phyloP scores from a whole-genome alignment of 2,797 vertebrate species.

The Gambusia yucatana region DNA sequence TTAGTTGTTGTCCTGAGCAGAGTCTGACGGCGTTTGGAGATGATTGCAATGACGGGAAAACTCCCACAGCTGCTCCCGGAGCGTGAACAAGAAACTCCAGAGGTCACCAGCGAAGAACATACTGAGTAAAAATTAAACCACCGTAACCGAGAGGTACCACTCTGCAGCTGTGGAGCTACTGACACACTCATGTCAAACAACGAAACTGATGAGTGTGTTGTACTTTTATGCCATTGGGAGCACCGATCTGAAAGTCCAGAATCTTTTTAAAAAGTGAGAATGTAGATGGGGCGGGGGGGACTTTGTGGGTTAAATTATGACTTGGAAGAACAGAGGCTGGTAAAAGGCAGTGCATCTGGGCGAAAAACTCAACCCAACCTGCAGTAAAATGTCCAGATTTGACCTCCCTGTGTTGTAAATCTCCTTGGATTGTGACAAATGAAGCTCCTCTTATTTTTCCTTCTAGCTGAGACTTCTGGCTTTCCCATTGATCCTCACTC shows the following conservation, averaged over 20 bases:
- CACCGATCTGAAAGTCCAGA: constrained; percentile 31
- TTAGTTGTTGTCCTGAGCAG: constrained; percentile 59
- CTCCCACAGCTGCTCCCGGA: constrained; percentile 40
- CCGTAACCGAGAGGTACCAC: constrained; percentile 33
- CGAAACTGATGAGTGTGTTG: background rate
- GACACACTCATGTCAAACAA: background rate
- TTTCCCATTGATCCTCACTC: constrained; percentile 77
- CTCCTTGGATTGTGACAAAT: background rate
- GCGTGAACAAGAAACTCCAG: constrained; percentile 5
- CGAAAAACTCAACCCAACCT: constrained; percentile 4
- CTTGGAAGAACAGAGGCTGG: constrained; percentile 9
- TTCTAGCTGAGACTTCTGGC: constrained; percentile 11
- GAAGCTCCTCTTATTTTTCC: constrained; percentile 18
- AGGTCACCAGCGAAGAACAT: constrained; percentile 9
- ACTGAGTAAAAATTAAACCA: constrained; percentile 60
- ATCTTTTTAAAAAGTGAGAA: constrained; percentile 12
- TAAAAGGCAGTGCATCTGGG: constrained; percentile 6
- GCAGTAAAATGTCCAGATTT: constrained; percentile 29
- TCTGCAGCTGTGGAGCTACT: constrained; percentile 22
- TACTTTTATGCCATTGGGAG: constrained; percentile 8
- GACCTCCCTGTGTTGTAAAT: constrained; percentile 6
- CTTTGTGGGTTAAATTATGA: constrained; percentile 20
- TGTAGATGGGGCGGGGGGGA: background rate
- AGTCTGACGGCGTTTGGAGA: constrained; percentile 26
- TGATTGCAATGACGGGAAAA: constrained; percentile 21